A percentile compares a stretch with the other conserved stretches of the same genome.
Conservation (phyloP, 2,797 vertebrate species). For the Micromesistius poutassou region DNA sequence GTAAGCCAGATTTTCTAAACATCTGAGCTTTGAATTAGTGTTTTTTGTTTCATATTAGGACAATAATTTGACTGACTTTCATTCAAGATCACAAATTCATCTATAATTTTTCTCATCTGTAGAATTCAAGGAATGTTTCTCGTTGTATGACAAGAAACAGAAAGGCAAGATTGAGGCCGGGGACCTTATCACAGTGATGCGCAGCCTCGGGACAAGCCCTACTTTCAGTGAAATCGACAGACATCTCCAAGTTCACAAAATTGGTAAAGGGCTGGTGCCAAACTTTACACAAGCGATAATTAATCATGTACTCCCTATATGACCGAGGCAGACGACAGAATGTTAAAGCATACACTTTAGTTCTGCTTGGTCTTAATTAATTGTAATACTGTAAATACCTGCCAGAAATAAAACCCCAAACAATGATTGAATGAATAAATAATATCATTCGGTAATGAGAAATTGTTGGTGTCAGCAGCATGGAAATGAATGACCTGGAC, state of each 20-base stretch:
- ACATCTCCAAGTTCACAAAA: constrained; percentile 84
- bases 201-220: constrained; percentile 87
- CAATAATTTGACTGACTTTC: neutral
- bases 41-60: neutral
- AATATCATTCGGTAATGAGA: neutral
- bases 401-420: neutral
- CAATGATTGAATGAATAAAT: neutral
- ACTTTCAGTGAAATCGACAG: constrained; percentile 80
- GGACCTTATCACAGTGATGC: constrained; percentile 89
- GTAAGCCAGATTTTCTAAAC: constrained; percentile 63
- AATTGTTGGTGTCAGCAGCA: neutral
- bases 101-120: constrained; percentile 10
- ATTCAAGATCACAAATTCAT: neutral
- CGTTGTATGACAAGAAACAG: constrained; percentile 90
- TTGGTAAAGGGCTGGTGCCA: constrained; percentile 72
- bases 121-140: constrained; percentile 99
- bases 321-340: neutral
- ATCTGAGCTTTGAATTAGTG: neutral
- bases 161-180: constrained; percentile 84
- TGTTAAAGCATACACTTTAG: neutral
- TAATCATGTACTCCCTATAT: neutral
- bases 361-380: neutral
- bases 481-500: neutral
- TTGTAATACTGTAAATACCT: neutral
- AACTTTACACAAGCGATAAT: neutral